Evolutionary conservation across 2,888 invertebrate species (phyloP).

Genomic region (Agrotis clavis): DNA sequence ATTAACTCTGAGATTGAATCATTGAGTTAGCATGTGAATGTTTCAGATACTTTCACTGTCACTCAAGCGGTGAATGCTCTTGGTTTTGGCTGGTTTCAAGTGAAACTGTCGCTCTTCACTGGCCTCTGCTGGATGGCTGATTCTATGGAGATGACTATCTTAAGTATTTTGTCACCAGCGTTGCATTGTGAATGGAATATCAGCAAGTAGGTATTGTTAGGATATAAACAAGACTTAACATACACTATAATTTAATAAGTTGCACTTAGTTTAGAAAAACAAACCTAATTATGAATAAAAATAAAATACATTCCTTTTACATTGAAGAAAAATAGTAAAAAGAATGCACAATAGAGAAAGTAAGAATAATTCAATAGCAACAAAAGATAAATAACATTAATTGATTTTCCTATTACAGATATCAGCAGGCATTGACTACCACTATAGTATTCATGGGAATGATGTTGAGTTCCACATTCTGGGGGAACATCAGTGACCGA

Average conservation of each 20-base stretch:
- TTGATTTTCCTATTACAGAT: constrained; percentile 85
- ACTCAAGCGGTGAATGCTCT: constrained; percentile 96
- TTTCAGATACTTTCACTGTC: constrained; percentile 96
- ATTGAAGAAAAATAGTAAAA: background rate
- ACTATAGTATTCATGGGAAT: constrained; percentile 98
- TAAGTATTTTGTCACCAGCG: constrained; percentile 98
- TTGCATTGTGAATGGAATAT: constrained; percentile 99
- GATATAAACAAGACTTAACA: background rate
- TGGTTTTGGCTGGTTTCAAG: constrained; percentile 97
- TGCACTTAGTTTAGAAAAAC: too few species aligned
- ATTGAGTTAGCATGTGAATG: constrained; percentile 34
- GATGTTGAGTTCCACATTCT: constrained; percentile 99
- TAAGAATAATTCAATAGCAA: background rate
- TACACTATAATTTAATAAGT: background rate
- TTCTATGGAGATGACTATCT: constrained; percentile 99
- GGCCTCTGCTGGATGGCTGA: constrained; percentile 99
- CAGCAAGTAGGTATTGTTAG: constrained; percentile 87
- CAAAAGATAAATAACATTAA: background rate
- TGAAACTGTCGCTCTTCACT: constrained; percentile 95
- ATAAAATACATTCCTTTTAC: background rate
- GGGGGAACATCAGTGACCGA: constrained; percentile 98
- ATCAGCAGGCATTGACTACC: constrained; percentile 97
- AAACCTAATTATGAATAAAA: too few species aligned
- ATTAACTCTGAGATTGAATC: constrained; percentile 31
- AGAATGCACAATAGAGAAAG: background rate